These are phyloP conservation scores for Cremastobaeus sp. DNA, from an alignment of 2,888 invertebrate genomes.

Conservation along the genomic window DNA sequence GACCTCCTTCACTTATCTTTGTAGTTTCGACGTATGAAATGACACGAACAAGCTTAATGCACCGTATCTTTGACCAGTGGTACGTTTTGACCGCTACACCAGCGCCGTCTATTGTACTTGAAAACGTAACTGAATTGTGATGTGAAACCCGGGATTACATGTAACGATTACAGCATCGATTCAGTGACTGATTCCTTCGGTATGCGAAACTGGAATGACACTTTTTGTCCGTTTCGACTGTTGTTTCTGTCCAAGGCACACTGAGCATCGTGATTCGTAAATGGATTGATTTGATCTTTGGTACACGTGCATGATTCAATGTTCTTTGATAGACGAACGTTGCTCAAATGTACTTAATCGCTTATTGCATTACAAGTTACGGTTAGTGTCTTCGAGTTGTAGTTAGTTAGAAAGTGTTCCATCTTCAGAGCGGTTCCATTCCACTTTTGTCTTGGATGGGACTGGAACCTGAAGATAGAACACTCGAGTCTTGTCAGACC, in stretches of 20 bases:
- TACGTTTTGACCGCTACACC: constrained; percentile 13
- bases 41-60: constrained; percentile 38
- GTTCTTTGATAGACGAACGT: constrained; percentile 25
- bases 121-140: not conserved
- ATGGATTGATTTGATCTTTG: constrained; percentile 35
- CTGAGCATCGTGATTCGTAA: constrained; percentile 24
- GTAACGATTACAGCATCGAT: too few species aligned
- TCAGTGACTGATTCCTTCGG: too few species aligned
- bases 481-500: constrained; percentile 12
- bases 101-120: constrained; percentile 16
- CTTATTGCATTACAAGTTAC: constrained; percentile 40
- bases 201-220: constrained; percentile 30
- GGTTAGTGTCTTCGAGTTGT: constrained; percentile 29
- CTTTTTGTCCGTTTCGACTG: constrained; percentile 10
- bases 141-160: too few species aligned
- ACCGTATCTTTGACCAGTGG: constrained; percentile 37
- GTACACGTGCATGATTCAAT: constrained; percentile 43
- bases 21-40: constrained; percentile 43
- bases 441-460: not conserved
- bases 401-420: constrained; percentile 34
- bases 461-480: constrained; percentile 17
- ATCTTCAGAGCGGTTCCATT: constrained; percentile 11
- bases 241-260: constrained; percentile 15
- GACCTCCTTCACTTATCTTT: constrained; percentile 41
- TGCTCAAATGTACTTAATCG: constrained; percentile 31